Evolutionary conservation across 2,113 vertebrate species (phyloP).

Genomic region (Cariama cristata): DNA sequence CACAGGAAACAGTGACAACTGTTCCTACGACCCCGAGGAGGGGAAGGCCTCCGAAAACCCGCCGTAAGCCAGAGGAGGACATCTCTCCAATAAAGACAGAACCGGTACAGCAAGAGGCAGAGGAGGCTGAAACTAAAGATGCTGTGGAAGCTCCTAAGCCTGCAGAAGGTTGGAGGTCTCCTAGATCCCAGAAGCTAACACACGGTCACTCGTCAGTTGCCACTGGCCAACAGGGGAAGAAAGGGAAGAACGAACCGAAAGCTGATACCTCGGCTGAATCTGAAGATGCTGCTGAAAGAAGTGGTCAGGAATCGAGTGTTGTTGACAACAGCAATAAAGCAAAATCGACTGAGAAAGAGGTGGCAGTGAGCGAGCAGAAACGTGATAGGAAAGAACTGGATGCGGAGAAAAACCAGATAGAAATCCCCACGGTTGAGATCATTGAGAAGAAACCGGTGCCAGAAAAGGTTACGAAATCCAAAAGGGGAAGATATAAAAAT

Average conservation of each 20-base stretch:
- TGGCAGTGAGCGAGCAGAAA: slow-evolving; percentile 71
- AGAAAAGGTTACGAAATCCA: slow-evolving; percentile 87
- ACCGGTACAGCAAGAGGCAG: slow-evolving; percentile 76
- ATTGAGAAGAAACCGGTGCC: slow-evolving; percentile 76
- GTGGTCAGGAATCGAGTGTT: background rate
- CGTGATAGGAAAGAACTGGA: slow-evolving; percentile 70
- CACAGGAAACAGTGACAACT: slow-evolving; percentile 75
- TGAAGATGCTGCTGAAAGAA: slow-evolving; percentile 71
- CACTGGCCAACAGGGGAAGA: slow-evolving; percentile 80
- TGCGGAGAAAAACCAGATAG: slow-evolving; percentile 52
- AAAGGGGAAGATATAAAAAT: slow-evolving; percentile 85
- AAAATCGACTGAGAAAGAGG: slow-evolving; percentile 52
- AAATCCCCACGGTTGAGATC: slow-evolving; percentile 63
- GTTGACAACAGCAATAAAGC: slow-evolving; percentile 72
- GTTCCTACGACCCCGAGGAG: slow-evolving; percentile 80
- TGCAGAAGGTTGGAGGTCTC: slow-evolving; percentile 79
- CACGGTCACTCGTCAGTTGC: slow-evolving; percentile 72
- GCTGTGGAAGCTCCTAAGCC: slow-evolving; percentile 65
- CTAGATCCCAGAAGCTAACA: slow-evolving; percentile 84
- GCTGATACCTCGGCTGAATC: slow-evolving; percentile 48
- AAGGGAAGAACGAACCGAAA: slow-evolving; percentile 80
- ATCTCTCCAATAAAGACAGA: slow-evolving; percentile 83
- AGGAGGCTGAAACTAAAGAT: slow-evolving; percentile 85
- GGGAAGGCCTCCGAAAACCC: slow-evolving; percentile 91
- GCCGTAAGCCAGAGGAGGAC: slow-evolving; percentile 84